Percentiles rank a stretch among this genome's conserved stretches.
These are phyloP conservation scores for Lepidothrix coronata DNA, from an alignment of 2,113 vertebrate species.

Conservation along the genomic window DNA sequence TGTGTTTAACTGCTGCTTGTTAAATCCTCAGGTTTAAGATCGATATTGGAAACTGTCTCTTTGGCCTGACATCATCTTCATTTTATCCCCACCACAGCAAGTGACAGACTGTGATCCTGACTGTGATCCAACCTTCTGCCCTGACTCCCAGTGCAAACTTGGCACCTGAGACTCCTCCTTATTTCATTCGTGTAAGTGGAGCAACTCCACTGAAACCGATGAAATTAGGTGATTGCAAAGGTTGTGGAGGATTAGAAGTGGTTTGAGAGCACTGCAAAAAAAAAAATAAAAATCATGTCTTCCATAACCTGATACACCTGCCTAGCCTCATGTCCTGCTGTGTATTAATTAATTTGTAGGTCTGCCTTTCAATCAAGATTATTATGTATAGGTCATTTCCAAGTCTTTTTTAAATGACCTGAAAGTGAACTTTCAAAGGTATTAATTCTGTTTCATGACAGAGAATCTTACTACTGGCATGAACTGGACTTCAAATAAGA, in stretches of 20 bases:
- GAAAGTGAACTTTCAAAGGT: background rate
- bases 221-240: background rate
- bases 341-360: background rate
- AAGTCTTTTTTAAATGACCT: background rate
- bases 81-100: background rate
- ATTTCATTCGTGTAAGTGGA: background rate
- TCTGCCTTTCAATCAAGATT: background rate
- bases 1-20: background rate
- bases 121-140: background rate
- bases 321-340: background rate
- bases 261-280: background rate
- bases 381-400: background rate
- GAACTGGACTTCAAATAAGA: background rate
- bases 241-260: background rate
- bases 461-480: background rate
- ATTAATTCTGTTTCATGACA: background rate
- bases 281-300: background rate
- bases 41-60: background rate
- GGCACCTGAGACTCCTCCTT: background rate
- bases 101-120: background rate
- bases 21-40: background rate
- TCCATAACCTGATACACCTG: background rate
- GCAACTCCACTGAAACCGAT: background rate
- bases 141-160: background rate
- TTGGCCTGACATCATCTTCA: background rate